Base-by-base conservation (phyloP, 2,113 vertebrate species). In the Pterocles gutturalis region DNA sequence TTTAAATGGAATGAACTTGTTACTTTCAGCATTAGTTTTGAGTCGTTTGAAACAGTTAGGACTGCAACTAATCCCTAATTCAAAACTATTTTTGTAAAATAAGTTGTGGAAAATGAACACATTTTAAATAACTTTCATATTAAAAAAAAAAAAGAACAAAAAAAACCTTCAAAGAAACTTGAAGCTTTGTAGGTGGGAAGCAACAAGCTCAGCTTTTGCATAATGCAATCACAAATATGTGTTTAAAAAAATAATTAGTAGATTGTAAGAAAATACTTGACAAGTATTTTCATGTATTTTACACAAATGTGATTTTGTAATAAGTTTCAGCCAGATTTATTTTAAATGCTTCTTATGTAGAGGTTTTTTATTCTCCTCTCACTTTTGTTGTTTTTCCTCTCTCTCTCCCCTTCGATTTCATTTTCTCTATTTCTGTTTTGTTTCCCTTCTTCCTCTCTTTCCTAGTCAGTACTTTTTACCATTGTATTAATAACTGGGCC, bases 301-400 rank as follows among this genome's bases (percentile, higher is more conserved):
- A 99, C 98, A 98, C 98, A 99, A 99, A 99, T 99, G 99, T 99
- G 99, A 99, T 98, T 99, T 98, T 98, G 95, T 98, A 98, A 97
- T 98, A 98, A 98, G 98, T 98, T 98, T 99, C 98, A 98, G 98
- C 98, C 98, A 99, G 99, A 98, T 99, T 98, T 99, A 98, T 99
- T 98, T 98, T 98, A 98, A 98, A 96, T 98, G 96, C 98, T 98
- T 99, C 98, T 98, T 98, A 97, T 98, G 97, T 99, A 98, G 98
- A 98, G 97, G 97, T 97, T 98, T 97, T 96, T 92, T 90, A 85
- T 96, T 95, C 67, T 96, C 31, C 72, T 84, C 65, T 95, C 49
- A 82, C 45, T 88, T 71, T 19, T 46, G 17, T 90, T 70, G 41
- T 45, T 78, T n/a, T 66, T 17, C 79, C 58, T 81, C 58, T 90